phyloP scores from a whole-genome alignment of 2,113 vertebrate genomes.

The Neoarius graeffei region DNA sequence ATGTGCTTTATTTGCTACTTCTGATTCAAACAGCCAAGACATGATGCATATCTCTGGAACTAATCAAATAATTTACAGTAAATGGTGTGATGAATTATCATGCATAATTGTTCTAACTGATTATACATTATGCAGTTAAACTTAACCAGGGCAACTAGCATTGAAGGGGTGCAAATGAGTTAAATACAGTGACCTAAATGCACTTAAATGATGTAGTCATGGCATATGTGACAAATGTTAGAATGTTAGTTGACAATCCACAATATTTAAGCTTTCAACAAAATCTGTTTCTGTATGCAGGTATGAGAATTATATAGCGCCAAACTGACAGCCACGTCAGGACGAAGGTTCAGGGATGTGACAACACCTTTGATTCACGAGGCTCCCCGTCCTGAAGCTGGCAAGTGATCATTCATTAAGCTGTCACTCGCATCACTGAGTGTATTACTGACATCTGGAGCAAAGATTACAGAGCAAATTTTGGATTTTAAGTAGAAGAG shows the following conservation, averaged over 20 bases:
- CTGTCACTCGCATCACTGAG: slow-evolving; percentile 7
- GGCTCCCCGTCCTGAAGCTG: not conserved
- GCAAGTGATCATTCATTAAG: slow-evolving; percentile 8
- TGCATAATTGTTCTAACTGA: not conserved
- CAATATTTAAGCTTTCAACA: not conserved
- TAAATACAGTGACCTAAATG: not conserved
- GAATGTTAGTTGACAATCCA: not conserved
- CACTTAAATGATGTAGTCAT: not conserved
- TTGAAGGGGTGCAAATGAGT: not conserved
- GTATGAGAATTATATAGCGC: not conserved
- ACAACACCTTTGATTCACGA: slow-evolving; percentile 11
- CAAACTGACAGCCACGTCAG: not conserved
- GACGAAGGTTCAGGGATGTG: slow-evolving; percentile 9
- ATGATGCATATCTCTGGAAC: not conserved
- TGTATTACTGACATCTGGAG: not conserved
- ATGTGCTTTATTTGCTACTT: not conserved
- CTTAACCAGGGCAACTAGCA: not conserved
- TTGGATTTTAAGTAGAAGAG: not conserved
- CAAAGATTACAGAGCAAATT: not conserved
- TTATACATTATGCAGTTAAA: not conserved
- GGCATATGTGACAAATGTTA: not conserved
- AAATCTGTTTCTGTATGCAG: not conserved
- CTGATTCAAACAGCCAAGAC: not conserved
- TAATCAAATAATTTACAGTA: not conserved
- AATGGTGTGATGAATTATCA: not conserved